These are phyloP conservation scores for Tylochromis polylepis DNA, from an alignment of 2,113 vertebrate genomes.

Conservation along the genomic window DNA sequence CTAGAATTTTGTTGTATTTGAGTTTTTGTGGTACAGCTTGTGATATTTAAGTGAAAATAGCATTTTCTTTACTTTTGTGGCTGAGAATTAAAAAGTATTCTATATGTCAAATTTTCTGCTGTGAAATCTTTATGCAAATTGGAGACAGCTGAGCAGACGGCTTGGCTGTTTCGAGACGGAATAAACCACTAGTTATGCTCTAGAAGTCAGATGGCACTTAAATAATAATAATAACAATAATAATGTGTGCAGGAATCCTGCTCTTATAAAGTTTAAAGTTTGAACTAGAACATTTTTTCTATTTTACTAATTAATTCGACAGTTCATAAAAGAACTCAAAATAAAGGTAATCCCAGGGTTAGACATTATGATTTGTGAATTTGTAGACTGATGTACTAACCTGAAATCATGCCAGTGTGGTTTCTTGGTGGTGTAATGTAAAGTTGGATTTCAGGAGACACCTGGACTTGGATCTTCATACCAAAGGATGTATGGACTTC, in stretches of 20 bases:
- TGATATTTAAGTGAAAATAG: neutral
- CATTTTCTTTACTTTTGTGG: neutral
- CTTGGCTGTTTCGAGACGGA: neutral
- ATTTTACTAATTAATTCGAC: neutral
- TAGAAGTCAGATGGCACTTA: no score
- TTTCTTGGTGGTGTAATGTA: slow-evolving; percentile 53
- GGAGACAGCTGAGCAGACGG: neutral
- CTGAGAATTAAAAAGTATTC: neutral
- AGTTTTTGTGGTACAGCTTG: rapidly evolving
- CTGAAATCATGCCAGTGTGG: slow-evolving; percentile 22
- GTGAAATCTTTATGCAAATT: neutral
- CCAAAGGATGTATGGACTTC: slow-evolving; percentile 63
- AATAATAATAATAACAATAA: no score
- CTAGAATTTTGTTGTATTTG: neutral
- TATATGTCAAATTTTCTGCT: neutral
- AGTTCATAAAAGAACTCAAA: neutral
- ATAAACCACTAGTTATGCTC: neutral
- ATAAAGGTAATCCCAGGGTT: neutral
- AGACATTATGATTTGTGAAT: neutral
- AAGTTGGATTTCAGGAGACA: slow-evolving; percentile 70
- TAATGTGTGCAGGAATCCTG: no score
- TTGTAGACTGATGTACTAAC: neutral
- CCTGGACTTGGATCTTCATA: slow-evolving; percentile 67
- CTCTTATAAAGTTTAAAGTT: neutral
- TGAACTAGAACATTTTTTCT: neutral